Evolutionary conservation across 2,797 vertebrate genomes (phyloP).

Genomic region (Dendrocincla tyrannina): DNA sequence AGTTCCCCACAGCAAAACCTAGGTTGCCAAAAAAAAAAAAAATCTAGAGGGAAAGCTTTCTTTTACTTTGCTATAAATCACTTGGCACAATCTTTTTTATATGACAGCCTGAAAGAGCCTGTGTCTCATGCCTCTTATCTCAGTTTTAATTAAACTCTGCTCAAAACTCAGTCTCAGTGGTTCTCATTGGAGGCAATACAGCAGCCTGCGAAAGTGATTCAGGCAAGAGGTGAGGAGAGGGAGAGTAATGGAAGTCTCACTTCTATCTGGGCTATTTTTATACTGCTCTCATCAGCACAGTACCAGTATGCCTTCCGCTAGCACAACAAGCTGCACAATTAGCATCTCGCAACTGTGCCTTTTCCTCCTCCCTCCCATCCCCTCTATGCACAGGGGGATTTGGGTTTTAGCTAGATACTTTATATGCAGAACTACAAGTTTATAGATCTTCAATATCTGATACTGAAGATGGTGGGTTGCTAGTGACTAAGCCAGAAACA

Average conservation of each 20-base stretch:
- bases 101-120: not conserved
- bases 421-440: not conserved
- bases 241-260: not conserved
- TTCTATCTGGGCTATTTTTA: slow-evolving; percentile 31
- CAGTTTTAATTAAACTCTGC: slow-evolving; percentile 13
- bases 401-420: not conserved
- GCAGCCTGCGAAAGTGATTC: not conserved
- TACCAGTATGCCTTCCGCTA: not conserved
- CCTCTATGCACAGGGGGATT: not conserved
- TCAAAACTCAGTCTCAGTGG: not conserved
- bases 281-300: slow-evolving; percentile 31
- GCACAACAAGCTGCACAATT: slow-evolving; percentile 9
- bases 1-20: not conserved
- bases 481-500: not conserved
- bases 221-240: not conserved
- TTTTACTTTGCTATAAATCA: not conserved
- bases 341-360: not conserved
- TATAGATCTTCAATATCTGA: not conserved
- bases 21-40: not conserved
- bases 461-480: not conserved
- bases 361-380: not conserved
- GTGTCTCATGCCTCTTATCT: not conserved
- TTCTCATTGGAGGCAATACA: not conserved
- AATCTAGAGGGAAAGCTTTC: not conserved
- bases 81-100: not conserved